These are phyloP conservation scores for Cephus pulcher DNA, from an alignment of 2,888 invertebrate species.

Conservation along the genomic window DNA sequence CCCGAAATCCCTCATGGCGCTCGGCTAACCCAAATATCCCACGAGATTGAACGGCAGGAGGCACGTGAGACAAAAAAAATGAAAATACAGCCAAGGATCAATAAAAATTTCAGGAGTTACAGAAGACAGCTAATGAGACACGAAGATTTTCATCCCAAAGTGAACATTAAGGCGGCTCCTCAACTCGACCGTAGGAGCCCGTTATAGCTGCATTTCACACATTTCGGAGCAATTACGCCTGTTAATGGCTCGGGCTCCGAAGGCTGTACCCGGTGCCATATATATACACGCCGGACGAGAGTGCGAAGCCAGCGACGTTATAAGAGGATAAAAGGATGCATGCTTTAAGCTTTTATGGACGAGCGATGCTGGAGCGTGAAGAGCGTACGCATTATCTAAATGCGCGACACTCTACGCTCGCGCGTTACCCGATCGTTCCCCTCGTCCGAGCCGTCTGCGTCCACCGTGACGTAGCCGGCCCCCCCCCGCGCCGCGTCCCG, in stretches of 20 bases:
- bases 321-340: slow-evolving; percentile 66
- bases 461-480: slow-evolving; percentile 2
- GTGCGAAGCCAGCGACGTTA: slow-evolving; percentile 54
- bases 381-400: slow-evolving; percentile 61
- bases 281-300: slow-evolving; percentile 26
- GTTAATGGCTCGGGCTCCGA: slow-evolving; percentile 47
- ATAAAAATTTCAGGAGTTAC: no score
- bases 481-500: slow-evolving; percentile 6
- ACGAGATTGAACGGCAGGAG: no score
- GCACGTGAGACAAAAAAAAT: no score
- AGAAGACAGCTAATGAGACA: no score
- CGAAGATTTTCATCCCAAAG: no score
- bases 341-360: slow-evolving; percentile 57
- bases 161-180: background rate
- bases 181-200: background rate
- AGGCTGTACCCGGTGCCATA: background rate
- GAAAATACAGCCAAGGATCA: no score
- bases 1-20: no score
- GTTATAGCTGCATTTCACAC: slow-evolving; percentile 32
- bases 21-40: no score
- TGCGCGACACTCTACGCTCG: slow-evolving; percentile 55
- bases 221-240: slow-evolving; percentile 60
- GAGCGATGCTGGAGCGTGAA: slow-evolving; percentile 40
- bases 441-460: slow-evolving; percentile 19
- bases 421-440: slow-evolving; percentile 29